Conservation (phyloP, 92 coral and sea anemone genomes). For the Chrysogorgia sp. region DNA sequence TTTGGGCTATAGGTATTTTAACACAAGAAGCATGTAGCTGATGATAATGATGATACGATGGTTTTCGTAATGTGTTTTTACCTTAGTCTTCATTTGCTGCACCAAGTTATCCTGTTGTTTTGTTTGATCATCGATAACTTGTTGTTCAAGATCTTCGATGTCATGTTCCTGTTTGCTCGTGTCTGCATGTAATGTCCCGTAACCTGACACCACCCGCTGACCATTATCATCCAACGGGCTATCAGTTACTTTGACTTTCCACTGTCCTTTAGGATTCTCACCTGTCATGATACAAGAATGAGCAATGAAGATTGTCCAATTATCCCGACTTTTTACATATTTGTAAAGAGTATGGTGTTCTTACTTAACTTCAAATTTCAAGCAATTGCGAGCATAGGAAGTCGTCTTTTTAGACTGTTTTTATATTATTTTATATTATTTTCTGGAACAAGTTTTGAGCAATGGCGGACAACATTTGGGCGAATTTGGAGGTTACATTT, state of each 20-base stretch:
- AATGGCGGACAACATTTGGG: background rate
- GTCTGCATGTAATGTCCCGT: conserved; percentile 88
- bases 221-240: conserved; percentile 93
- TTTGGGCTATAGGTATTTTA: too few relatives aligned
- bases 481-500: too few relatives aligned
- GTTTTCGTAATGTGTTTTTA: too few relatives aligned
- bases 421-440: too few relatives aligned
- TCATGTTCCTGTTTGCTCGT: conserved; percentile 97
- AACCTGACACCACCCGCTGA: conserved; percentile 83
- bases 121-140: conserved; percentile 97
- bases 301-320: too few relatives aligned
- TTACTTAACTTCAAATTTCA: too few relatives aligned
- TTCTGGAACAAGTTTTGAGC: background rate
- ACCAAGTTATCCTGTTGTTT: conserved; percentile 82
- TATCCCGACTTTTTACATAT: too few relatives aligned
- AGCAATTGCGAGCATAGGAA: too few relatives aligned
- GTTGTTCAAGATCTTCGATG: conserved; percentile 95
- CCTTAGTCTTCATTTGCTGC: conserved; percentile 70
- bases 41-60: too few relatives aligned
- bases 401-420: too few relatives aligned
- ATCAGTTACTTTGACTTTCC: conserved; percentile 86
- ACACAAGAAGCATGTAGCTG: too few relatives aligned
- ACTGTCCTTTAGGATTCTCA: conserved; percentile 89
- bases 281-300: conserved; percentile 45
- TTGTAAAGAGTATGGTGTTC: too few relatives aligned